A percentile compares a stretch with the other conserved stretches of the same genome.
These are phyloP conservation scores for Bubo blakistoni DNA, from an alignment of 2,113 vertebrate genomes.

Conservation along the genomic window DNA sequence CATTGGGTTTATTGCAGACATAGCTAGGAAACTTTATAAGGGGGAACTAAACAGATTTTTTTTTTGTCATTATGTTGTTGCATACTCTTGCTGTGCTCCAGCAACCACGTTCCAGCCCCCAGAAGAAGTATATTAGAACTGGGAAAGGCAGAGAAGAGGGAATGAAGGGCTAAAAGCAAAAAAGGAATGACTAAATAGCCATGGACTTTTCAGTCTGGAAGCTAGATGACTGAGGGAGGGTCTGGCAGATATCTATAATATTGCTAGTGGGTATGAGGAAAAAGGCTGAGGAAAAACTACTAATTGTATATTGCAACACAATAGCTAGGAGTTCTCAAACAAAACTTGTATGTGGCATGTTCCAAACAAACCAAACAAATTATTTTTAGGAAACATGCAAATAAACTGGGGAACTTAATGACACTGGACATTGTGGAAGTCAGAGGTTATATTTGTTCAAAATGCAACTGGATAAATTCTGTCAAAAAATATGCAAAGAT, in stretches of 20 bases:
- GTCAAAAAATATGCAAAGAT: background rate
- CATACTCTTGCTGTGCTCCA: background rate
- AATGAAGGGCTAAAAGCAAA: background rate
- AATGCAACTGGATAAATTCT: background rate
- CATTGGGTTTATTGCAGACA: background rate
- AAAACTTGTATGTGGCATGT: background rate
- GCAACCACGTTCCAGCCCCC: background rate
- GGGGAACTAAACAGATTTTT: background rate
- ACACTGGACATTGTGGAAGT: background rate
- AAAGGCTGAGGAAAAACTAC: background rate
- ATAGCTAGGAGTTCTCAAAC: background rate
- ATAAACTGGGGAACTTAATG: background rate
- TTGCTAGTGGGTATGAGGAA: background rate
- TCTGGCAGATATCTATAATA: background rate
- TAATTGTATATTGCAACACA: background rate
- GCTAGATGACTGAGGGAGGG: background rate
- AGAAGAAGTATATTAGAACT: background rate
- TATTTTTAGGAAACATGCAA: background rate
- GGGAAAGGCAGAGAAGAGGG: background rate
- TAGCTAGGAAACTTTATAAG: background rate
- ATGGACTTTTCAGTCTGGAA: background rate
- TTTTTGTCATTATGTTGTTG: background rate
- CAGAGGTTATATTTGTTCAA: background rate
- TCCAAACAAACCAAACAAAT: background rate
- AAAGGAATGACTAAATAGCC: background rate